A percentile compares a stretch with the other conserved stretches of the same genome.
These are phyloP conservation scores for Zygaena filipendulae DNA, from an alignment of 2,888 invertebrate species.

Conservation along the genomic window DNA sequence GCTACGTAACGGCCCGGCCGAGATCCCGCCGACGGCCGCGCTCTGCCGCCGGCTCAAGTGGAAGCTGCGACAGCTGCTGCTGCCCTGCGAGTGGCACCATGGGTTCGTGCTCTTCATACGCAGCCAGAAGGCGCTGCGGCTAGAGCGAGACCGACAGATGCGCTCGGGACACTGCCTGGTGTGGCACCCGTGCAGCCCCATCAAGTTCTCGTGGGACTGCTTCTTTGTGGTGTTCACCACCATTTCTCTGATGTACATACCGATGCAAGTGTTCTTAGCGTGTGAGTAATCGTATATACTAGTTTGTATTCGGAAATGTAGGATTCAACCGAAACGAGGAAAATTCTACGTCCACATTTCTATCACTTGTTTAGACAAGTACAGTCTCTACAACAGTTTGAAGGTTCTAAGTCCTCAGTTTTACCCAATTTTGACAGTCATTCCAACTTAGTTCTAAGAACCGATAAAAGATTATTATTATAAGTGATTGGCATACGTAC, in stretches of 20 bases:
- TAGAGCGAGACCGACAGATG: constrained; percentile 29
- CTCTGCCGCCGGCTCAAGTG: constrained; percentile 16
- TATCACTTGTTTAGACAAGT: too few species aligned
- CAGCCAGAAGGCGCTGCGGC: constrained; percentile 26
- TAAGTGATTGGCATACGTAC: too few species aligned
- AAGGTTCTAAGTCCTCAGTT: too few species aligned
- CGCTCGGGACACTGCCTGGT: constrained; percentile 19
- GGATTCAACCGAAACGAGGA: too few species aligned
- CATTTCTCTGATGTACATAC: constrained; percentile 27
- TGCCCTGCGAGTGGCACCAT: constrained; percentile 31
- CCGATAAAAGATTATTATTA: too few species aligned
- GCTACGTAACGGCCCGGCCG: too few species aligned
- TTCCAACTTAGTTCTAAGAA: too few species aligned
- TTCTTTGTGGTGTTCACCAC: constrained; percentile 20
- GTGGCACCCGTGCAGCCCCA: constrained; percentile 43
- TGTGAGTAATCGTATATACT: constrained; percentile 31
- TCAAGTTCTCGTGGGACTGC: constrained; percentile 31
- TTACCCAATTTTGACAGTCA: too few species aligned
- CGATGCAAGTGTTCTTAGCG: constrained; percentile 30
- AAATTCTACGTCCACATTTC: too few species aligned
- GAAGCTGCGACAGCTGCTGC: constrained; percentile 17
- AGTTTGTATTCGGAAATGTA: too few species aligned
- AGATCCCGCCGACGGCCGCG: constrained; percentile 30
- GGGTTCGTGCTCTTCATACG: constrained; percentile 26
- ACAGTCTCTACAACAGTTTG: too few species aligned